These are phyloP conservation scores for Eilema griseolum DNA, from an alignment of 2,888 invertebrate species.

Conservation along the genomic window DNA sequence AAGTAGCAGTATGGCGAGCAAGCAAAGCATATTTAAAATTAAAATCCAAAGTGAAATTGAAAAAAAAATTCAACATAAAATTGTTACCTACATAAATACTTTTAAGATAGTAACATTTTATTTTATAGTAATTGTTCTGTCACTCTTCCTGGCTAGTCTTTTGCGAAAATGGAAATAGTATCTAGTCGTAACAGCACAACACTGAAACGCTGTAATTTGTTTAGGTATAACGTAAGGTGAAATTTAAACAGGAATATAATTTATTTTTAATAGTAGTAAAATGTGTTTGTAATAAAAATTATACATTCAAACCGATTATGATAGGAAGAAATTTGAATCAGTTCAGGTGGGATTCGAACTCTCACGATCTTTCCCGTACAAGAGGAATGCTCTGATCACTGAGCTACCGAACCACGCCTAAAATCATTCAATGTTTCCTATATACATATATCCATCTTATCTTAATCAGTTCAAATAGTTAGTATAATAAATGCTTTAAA, in stretches of 20 bases:
- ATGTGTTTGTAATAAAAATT: neutral
- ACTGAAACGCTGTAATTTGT: constrained; percentile 11
- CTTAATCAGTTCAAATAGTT: too few relatives aligned
- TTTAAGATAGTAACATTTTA: constrained; percentile 42
- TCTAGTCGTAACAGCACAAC: constrained; percentile 8
- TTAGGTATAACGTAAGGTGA: constrained; percentile 4
- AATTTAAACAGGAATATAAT: neutral
- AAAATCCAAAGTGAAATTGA: neutral
- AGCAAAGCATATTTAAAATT: too few relatives aligned
- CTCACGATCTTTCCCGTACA: too few relatives aligned
- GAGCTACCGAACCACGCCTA: too few relatives aligned
- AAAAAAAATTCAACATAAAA: neutral
- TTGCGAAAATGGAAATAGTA: constrained; percentile 29
- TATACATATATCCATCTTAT: too few relatives aligned
- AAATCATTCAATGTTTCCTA: too few relatives aligned
- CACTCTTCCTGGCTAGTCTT: constrained; percentile 28
- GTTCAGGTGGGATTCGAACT: too few relatives aligned
- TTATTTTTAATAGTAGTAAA: neutral
- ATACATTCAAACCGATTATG: too few relatives aligned
- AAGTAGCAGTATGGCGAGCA: too few relatives aligned
- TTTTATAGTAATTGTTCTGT: constrained; percentile 56
- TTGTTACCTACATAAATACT: constrained; percentile 26
- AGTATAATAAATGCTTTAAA: too few relatives aligned
- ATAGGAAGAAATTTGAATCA: too few relatives aligned
- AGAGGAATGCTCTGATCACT: too few relatives aligned